Base-by-base conservation (phyloP, 2,797 vertebrate species). In the Trachops cirrhosus region DNA sequence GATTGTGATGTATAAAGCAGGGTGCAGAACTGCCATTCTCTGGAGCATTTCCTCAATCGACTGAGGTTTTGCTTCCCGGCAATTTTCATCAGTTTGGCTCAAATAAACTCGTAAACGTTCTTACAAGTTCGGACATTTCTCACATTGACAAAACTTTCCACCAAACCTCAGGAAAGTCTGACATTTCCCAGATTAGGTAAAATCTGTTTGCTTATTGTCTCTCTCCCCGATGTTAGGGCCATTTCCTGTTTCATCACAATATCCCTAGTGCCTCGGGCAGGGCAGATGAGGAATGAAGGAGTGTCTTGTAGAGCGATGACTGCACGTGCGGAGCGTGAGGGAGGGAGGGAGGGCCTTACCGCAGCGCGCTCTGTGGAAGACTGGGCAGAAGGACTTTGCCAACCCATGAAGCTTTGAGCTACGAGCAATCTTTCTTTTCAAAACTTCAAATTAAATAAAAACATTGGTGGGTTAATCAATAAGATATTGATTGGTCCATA, bases 361-460 rank as follows among this genome's bases (percentile, higher is more conserved):
- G 0, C 3, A 10, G 22, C 15, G 10, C 46, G 14, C n/a, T 6
- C 6, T 77, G 16, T 10, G 26, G 39, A 19, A 46, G 32, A 67
- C 87, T 84, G 41, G 62, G 14, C 62, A 86, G 87, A 73, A 80
- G 46, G 50, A 67, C 39, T 91, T 52, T 89, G 75, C 12, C 39
- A 32, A 29, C 44, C 50, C 18, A 15, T 12, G 59, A 67, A 59
- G 22, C 48, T 75, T 12, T 44, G 86, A 91, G 24, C 64, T 50
- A n/a, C 57, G 22, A 88, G 84, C 39, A 62, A 82, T 79, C 87
- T 78, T 92, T 91, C 73, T 96, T 86, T 93, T 68, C 54, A 92
- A 64, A 64, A 75, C 21, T 87, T 94, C 90, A 82, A 87, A 94
- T 85, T 80, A 85, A 97, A 91, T 32, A n/a, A 95, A 95, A 95